Evolutionary conservation across 2,113 vertebrate genomes (phyloP).

Genomic region (Paramormyrops kingsleyae): DNA sequence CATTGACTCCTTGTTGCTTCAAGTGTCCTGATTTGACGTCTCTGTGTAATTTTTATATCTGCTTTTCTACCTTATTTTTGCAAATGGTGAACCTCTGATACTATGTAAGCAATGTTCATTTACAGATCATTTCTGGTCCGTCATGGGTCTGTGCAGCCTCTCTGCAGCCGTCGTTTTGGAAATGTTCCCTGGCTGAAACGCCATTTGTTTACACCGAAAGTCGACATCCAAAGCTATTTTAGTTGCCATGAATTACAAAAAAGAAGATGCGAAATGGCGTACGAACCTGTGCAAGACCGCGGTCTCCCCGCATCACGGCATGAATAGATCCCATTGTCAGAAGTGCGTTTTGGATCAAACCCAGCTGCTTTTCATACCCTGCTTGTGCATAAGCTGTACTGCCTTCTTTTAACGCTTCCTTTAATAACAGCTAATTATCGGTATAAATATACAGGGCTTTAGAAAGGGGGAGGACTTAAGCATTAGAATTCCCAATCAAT

Average conservation of each 20-base stretch:
- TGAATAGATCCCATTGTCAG: not conserved
- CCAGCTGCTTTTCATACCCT: not conserved
- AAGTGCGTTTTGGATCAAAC: not conserved
- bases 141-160: not conserved
- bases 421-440: not conserved
- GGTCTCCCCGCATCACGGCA: not conserved
- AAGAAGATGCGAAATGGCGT: not conserved
- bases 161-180: not conserved
- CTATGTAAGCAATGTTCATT: not conserved
- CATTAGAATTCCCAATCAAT: not conserved
- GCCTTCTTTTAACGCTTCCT: not conserved
- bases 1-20: conserved; percentile 53
- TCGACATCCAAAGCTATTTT: not conserved
- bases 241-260: not conserved
- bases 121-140: not conserved
- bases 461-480: not conserved
- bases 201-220: not conserved
- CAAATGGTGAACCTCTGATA: too few species aligned
- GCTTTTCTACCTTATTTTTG: not conserved
- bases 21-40: conserved; percentile 53
- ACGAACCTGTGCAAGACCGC: not conserved
- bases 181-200: not conserved
- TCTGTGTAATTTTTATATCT: not conserved
- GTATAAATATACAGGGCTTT: not conserved
- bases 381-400: not conserved